Base-by-base conservation (phyloP, 2,888 invertebrate genomes). In the Aporophyla lueneburgensis region DNA sequence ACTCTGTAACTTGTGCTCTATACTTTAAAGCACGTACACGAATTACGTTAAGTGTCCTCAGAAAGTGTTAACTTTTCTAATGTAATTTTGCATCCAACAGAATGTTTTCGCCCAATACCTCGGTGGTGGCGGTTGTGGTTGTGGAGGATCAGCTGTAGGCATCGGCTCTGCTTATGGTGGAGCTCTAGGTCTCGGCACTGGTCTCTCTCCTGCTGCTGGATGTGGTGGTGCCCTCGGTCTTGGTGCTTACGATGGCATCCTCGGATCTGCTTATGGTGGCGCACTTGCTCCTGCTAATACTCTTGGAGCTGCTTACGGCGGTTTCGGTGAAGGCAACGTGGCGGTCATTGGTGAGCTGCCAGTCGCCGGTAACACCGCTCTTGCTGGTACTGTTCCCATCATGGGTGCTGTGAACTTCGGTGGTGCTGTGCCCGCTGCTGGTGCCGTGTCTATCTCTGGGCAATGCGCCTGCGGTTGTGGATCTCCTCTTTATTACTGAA, bases 271-370 rank as follows among this genome's bases (percentile, higher is more conserved):
- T n/a, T 54, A 33, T 9, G 58, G 58, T 0, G 58, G 81, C n/a
- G n/a, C n/a, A n/a, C n/a, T n/a, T n/a, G n/a, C n/a, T n/a, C n/a
- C n/a, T n/a, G n/a, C n/a, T n/a, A n/a, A n/a, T n/a, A n/a, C n/a
- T n/a, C 14, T 5, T 49, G 49, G 49, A 33, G 40, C 61, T n/a
- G 54, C n/a, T n/a, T 54, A 33, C 19, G 58, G 58, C 0, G 58
- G 81, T 9, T 10, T 40, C 43, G 92, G 92, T 5, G 90, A 91
- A 73, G 93, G 93, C 0, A 84, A 88, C n/a, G 76, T 93, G 63
- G 83, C 85, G 7, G 90, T 92, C 1, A 72, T 69, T 67, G 93
- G 93, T 33, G 85, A 91, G 74, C 76, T 83, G 72, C 82, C 82
- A 65, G 83, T 83, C 54, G 27, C 71, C 54, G 83, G 83, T 76